Conservation (phyloP, 2,113 vertebrate species). For the Nycticorax nycticorax region DNA sequence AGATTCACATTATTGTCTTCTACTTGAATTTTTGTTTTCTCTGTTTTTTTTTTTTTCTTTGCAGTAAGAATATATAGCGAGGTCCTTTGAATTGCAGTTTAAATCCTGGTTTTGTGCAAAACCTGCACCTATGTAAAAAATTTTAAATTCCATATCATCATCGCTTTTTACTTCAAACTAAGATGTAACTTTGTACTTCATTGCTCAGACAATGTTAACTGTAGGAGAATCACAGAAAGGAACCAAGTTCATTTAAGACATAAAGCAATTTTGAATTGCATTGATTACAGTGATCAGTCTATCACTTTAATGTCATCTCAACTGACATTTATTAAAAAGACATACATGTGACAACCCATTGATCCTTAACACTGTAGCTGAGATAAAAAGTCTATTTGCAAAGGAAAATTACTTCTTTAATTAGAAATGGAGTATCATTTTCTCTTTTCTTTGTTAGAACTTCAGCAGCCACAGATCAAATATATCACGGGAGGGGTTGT, state of each 20-base stretch:
- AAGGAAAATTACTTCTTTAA: slow-evolving; percentile 66
- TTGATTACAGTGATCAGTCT: slow-evolving; percentile 73
- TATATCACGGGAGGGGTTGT: not conserved
- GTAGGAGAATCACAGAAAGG: slow-evolving; percentile 41
- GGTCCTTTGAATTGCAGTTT: not conserved
- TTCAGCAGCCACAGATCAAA: not conserved
- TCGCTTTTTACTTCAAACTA: not conserved
- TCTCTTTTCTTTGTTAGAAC: slow-evolving; percentile 31
- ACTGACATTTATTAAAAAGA: slow-evolving; percentile 63
- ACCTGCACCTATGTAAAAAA: not conserved
- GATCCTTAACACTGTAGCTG: slow-evolving; percentile 54
- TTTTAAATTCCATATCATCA: not conserved
- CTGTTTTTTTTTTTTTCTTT: not conserved
- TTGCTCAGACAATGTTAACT: slow-evolving; percentile 40
- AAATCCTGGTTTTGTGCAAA: not conserved
- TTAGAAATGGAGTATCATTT: slow-evolving; percentile 58
- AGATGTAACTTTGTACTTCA: slow-evolving; percentile 36
- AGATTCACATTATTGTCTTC: not conserved
- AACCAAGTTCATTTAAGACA: slow-evolving; percentile 55
- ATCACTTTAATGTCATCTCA: slow-evolving; percentile 67
- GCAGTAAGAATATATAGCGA: fast-evolving
- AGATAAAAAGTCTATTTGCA: slow-evolving; percentile 61
- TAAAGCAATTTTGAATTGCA: slow-evolving; percentile 62
- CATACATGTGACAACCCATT: slow-evolving; percentile 62
- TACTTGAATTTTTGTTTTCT: not conserved